Conservation (phyloP, 2,113 vertebrate genomes). For the Psettodes erumei region DNA sequence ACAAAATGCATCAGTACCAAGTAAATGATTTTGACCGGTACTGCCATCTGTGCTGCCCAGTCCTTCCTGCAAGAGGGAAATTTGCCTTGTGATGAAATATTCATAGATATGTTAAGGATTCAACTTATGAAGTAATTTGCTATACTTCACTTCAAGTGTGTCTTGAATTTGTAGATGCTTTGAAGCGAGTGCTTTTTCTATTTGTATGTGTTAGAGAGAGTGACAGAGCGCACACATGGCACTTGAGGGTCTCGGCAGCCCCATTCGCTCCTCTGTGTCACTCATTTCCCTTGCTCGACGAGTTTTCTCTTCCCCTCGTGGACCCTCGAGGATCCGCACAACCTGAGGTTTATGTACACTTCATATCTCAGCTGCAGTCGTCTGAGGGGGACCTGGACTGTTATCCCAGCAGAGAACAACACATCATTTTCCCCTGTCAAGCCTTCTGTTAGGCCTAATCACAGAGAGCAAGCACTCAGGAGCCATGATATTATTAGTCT, state of each 20-base stretch:
- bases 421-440: constrained; percentile 81
- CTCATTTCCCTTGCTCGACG: constrained; percentile 59
- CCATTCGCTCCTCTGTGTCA: constrained; percentile 65
- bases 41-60: background rate
- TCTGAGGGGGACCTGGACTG: constrained; percentile 61
- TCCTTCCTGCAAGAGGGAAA: constrained; percentile 24
- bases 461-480: constrained; percentile 76
- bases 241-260: constrained; percentile 60
- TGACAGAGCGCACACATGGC: constrained; percentile 34
- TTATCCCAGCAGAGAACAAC: constrained; percentile 77
- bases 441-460: constrained; percentile 74
- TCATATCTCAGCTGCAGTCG: constrained; percentile 69
- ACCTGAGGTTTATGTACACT: constrained; percentile 75
- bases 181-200: constrained; percentile 58
- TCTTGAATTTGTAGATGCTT: constrained; percentile 62
- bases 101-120: constrained; percentile 58
- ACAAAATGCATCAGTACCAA: constrained; percentile 1
- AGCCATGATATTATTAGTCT: constrained; percentile 79
- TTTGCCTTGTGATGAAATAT: constrained; percentile 51
- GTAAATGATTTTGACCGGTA: constrained; percentile 18
- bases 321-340: constrained; percentile 58
- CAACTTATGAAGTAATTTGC: constrained; percentile 59
- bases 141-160: constrained; percentile 59
- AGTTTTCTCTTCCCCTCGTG: constrained; percentile 43
- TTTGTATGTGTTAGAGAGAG: constrained; percentile 57